A percentile compares a stretch with the other conserved stretches of the same genome.
phyloP scores from a whole-genome alignment of 2,888 invertebrate genomes.

The Caenorhabditis plicata region DNA sequence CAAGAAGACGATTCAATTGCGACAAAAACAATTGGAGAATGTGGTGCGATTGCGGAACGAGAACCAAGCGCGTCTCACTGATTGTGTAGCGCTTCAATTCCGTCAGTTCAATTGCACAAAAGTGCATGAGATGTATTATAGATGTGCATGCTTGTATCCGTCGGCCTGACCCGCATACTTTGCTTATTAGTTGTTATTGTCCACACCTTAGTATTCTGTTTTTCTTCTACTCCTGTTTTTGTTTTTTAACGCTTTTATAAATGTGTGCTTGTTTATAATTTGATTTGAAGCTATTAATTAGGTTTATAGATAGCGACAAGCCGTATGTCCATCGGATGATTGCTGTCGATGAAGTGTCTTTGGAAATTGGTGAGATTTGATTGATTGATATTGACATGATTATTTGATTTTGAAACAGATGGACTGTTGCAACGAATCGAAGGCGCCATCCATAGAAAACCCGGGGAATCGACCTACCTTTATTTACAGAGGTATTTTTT shows the following conservation, averaged over 20 bases:
- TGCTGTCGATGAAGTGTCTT: conserved; percentile 55
- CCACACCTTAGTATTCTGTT: neutral
- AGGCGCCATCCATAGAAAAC: conserved; percentile 40
- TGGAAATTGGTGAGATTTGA: conserved; percentile 49
- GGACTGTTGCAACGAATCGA: conserved; percentile 50
- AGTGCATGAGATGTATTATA: conserved; percentile 12
- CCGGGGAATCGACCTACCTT: conserved; percentile 54
- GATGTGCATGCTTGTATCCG: conserved; percentile 8
- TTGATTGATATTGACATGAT: neutral
- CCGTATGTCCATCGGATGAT: conserved; percentile 62
- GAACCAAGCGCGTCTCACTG: conserved; percentile 58
- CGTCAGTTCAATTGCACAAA: conserved; percentile 39
- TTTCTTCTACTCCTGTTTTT: neutral
- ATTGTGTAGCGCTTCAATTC: conserved; percentile 53
- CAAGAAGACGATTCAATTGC: conserved; percentile 12
- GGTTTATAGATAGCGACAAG: conserved; percentile 54
- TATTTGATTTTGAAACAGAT: conserved; percentile 15
- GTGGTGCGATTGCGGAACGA: conserved; percentile 38
- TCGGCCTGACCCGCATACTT: conserved; percentile 4
- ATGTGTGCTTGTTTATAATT: neutral
- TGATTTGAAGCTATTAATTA: neutral
- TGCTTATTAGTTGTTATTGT: conserved; percentile 1
- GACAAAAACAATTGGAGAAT: conserved; percentile 30
- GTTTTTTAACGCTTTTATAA: neutral
- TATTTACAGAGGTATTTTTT: conserved; percentile 32